Percentiles rank a stretch among this genome's conserved stretches.
phyloP scores from a whole-genome alignment of 1,140 invertebrate genomes.

The Periplaneta americana region DNA sequence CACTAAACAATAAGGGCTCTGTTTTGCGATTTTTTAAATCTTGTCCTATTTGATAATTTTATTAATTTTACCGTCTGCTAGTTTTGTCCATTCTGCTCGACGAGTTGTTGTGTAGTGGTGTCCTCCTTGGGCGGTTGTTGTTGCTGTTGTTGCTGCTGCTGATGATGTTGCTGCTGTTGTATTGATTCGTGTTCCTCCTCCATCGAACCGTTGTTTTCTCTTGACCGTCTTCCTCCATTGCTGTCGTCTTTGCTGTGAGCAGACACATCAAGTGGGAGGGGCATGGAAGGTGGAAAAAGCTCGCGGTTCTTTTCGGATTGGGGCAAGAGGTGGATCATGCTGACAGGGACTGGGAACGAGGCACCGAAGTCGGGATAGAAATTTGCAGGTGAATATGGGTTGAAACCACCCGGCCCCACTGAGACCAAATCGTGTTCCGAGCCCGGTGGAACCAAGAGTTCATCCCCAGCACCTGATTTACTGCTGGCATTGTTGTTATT shows the following conservation, averaged over 20 bases:
- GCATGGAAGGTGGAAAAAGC: slow-evolving; percentile 44
- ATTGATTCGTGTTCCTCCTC: slow-evolving; percentile 7
- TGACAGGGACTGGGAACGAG: slow-evolving; percentile 74
- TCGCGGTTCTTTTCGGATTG: slow-evolving; percentile 64
- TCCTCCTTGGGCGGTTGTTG: slow-evolving; percentile 12
- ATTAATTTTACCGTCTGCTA: slow-evolving; percentile 4
- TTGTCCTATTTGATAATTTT: neutral
- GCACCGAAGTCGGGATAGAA: slow-evolving; percentile 76
- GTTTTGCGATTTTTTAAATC: neutral
- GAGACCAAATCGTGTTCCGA: slow-evolving; percentile 17
- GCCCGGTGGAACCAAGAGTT: slow-evolving; percentile 1
- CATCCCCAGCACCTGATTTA: slow-evolving; percentile 27
- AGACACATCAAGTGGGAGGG: slow-evolving; percentile 42
- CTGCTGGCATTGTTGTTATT: slow-evolving; percentile 57
- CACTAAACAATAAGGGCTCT: neutral
- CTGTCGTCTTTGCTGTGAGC: slow-evolving; percentile 49
- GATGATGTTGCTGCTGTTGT: neutral
- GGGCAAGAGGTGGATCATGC: slow-evolving; percentile 74
- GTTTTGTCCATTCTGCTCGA: slow-evolving; percentile 21
- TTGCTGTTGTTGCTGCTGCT: no score
- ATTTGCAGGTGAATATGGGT: slow-evolving; percentile 51
- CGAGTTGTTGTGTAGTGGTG: neutral
- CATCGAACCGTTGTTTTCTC: slow-evolving; percentile 3
- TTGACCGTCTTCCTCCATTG: slow-evolving; percentile 4
- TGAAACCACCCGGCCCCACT: slow-evolving; percentile 44